phyloP scores from a whole-genome alignment of 2,797 vertebrate genomes.

The Geotrypetes seraphini region DNA sequence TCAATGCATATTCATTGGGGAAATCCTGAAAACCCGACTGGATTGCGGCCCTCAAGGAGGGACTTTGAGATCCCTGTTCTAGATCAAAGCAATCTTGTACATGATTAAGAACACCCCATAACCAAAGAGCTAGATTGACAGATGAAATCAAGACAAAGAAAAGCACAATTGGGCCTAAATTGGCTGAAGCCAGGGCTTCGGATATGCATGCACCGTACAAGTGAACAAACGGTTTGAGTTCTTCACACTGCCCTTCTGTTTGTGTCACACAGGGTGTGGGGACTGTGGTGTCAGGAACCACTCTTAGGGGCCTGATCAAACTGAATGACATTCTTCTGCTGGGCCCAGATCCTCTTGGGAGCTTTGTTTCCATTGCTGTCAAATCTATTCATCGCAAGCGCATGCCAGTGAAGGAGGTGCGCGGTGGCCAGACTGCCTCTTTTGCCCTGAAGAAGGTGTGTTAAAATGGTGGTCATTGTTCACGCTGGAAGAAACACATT shows the following conservation, averaged over 20 bases:
- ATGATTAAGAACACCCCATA: too few relatives aligned
- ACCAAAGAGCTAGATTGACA: too few relatives aligned
- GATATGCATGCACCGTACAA: too few relatives aligned
- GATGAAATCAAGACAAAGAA: too few relatives aligned
- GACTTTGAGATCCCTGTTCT: too few relatives aligned
- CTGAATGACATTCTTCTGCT: slow-evolving; percentile 92
- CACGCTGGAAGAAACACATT: too few relatives aligned
- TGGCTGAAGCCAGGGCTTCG: too few relatives aligned
- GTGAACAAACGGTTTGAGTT: not conserved
- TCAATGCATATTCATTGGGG: too few relatives aligned
- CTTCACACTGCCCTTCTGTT: not conserved
- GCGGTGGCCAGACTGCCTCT: slow-evolving; percentile 93
- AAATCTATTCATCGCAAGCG: slow-evolving; percentile 97
- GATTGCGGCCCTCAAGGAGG: too few relatives aligned
- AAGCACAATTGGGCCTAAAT: too few relatives aligned
- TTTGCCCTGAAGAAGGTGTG: slow-evolving; percentile 94
- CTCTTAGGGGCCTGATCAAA: slow-evolving; percentile 86
- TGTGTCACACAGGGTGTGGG: slow-evolving; percentile 78
- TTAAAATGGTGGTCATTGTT: fast-evolving
- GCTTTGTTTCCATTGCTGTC: slow-evolving; percentile 89
- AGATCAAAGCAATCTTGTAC: too few relatives aligned
- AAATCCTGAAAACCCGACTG: too few relatives aligned
- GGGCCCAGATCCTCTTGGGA: slow-evolving; percentile 89
- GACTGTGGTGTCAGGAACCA: slow-evolving; percentile 94
- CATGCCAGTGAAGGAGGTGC: slow-evolving; percentile 95